phyloP scores from a whole-genome alignment of 2,888 invertebrate species.

The Malachius bipustulatus region DNA sequence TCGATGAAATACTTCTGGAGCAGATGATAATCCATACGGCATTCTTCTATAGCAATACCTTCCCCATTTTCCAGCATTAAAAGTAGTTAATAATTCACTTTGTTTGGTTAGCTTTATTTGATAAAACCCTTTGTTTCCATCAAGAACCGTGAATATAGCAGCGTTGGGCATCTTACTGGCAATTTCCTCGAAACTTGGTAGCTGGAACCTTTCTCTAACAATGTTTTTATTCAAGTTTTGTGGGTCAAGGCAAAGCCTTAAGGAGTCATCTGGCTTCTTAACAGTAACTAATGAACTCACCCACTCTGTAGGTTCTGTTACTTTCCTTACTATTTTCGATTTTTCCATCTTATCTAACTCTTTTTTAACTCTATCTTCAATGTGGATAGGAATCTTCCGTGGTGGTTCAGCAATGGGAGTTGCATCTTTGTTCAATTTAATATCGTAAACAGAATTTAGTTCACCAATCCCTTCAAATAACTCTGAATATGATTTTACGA shows the following conservation, averaged over 20 bases:
- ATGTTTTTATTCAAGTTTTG: too few species aligned
- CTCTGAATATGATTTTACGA: too few species aligned
- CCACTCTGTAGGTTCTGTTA: slow-evolving; percentile 9
- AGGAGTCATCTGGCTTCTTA: slow-evolving; percentile 4
- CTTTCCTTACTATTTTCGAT: slow-evolving; percentile 6
- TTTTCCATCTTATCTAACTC: slow-evolving; percentile 5
- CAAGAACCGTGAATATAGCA: slow-evolving; percentile 1
- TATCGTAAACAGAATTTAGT: too few species aligned
- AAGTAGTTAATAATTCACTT: not conserved
- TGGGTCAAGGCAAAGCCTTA: slow-evolving; percentile 10
- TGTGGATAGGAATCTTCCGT: too few species aligned
- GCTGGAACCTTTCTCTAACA: slow-evolving; percentile 8
- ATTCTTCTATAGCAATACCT: slow-evolving; percentile 10
- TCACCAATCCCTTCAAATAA: too few species aligned
- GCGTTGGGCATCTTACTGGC: not conserved
- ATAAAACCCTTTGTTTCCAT: slow-evolving; percentile 5
- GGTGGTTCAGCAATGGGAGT: too few species aligned
- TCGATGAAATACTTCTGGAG: slow-evolving; percentile 10
- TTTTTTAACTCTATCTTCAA: not conserved
- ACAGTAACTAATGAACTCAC: slow-evolving; percentile 9
- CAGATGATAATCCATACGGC: slow-evolving; percentile 9
- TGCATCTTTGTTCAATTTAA: too few species aligned
- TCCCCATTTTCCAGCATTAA: not conserved
- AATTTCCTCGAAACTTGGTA: slow-evolving; percentile 8
- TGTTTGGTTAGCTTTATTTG: slow-evolving; percentile 1